These are phyloP conservation scores for Erynnis tages DNA, from an alignment of 2,888 invertebrate genomes.

Conservation along the genomic window DNA sequence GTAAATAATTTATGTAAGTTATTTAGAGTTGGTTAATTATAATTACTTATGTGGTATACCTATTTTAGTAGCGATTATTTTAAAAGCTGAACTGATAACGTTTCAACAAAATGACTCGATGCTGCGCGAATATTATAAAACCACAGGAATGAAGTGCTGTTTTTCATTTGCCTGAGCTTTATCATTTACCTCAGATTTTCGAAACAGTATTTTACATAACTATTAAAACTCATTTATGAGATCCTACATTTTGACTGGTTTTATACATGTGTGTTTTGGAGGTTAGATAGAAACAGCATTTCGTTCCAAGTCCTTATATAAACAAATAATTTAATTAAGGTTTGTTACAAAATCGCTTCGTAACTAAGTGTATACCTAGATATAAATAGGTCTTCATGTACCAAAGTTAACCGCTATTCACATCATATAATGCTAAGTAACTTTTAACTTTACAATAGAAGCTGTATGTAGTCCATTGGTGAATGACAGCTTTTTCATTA, in stretches of 20 bases:
- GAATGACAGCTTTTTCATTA: constrained; percentile 43
- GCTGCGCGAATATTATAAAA: constrained; percentile 16
- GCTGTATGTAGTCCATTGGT: constrained; percentile 39
- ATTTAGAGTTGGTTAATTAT: constrained; percentile 53
- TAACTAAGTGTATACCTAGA: constrained; percentile 5
- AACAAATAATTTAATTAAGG: neutral
- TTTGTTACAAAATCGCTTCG: neutral
- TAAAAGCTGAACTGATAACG: constrained; percentile 58
- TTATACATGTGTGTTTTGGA: constrained; percentile 33
- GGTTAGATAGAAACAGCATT: constrained; percentile 38
- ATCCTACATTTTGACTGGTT: constrained; percentile 31
- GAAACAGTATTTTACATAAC: constrained; percentile 30
- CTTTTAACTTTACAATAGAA: constrained; percentile 40
- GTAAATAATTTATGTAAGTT: constrained; percentile 77
- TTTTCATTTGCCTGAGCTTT: constrained; percentile 22
- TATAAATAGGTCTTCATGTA: constrained; percentile 42
- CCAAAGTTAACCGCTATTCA: constrained; percentile 49
- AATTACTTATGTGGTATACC: too few relatives aligned
- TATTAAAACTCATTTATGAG: constrained; percentile 15
- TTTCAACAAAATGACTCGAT: constrained; percentile 30
- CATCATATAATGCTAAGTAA: constrained; percentile 41
- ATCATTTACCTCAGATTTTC: constrained; percentile 31
- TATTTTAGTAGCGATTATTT: constrained; percentile 59
- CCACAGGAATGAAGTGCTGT: constrained; percentile 38
- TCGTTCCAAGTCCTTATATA: constrained; percentile 21